Conservation (phyloP, 2,797 vertebrate species). For the Cuniculus paca region DNA sequence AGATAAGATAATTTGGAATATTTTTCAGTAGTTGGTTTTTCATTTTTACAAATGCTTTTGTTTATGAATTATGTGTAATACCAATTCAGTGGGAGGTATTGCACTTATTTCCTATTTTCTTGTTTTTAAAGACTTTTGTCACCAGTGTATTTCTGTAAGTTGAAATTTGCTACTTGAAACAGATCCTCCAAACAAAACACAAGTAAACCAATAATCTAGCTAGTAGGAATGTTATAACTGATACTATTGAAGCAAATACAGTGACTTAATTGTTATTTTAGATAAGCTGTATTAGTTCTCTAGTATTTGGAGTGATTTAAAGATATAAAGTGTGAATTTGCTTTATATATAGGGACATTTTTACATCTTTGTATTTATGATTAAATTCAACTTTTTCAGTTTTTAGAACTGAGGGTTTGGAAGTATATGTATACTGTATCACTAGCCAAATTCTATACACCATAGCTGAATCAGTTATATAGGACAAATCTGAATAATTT, state of each 20-base stretch:
- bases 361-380: constrained; percentile 62
- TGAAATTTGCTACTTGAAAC: neutral
- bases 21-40: neutral
- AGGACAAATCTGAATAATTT: neutral
- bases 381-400: constrained; percentile 57
- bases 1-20: neutral
- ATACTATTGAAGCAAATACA: neutral
- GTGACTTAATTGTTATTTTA: neutral
- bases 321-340: neutral
- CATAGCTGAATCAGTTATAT: neutral
- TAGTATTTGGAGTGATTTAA: constrained; percentile 5
- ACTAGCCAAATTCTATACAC: constrained; percentile 4
- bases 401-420: constrained; percentile 22
- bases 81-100: neutral
- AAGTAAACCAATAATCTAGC: neutral
- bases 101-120: neutral
- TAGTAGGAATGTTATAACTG: neutral
- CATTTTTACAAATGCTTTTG: neutral
- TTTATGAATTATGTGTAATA: neutral
- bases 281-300: neutral
- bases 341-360: constrained; percentile 25
- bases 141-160: neutral
- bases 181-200: neutral
- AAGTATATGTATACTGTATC: neutral
- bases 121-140: neutral